Base-by-base conservation (phyloP, 2,797 vertebrate genomes). In the Silurus lanzhouensis region DNA sequence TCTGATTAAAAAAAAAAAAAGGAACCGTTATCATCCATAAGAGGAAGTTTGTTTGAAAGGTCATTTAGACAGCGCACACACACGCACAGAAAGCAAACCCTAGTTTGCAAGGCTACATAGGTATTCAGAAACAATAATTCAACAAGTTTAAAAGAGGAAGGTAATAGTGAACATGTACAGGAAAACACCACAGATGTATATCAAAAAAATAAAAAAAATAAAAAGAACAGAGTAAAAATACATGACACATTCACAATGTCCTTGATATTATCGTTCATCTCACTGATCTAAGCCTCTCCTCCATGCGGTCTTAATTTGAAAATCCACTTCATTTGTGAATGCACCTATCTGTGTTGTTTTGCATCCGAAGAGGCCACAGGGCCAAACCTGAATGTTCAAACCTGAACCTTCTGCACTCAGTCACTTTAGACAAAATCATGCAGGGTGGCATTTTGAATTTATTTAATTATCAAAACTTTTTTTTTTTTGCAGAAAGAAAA, bases 251-350 rank as follows among this genome's bases (percentile, higher is more conserved):
- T 22, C 77, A 20, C n/a, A 66, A 66, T 14, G 22, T 66, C n/a
- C 61, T 81, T 20, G 8, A 48, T 25, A 52, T 60, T 58, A 58
- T 46, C 8, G 13, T 2, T 25, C 17, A 1, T 38, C 12, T 84
- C 27, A 0, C 20, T 71, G 67, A 70, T 14, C 67, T n/a, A 71
- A 82, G 27, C 67, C 71, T 63, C 76, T 72, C 19, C 57, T 15
- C 76, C 52, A 76, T 80, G 22, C 9, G 57, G 67, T 81, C 77
- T 44, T 55, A 46, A 64, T 71, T 74, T 75, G 44, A 83, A 83
- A 75, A 64, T 22, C 71, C 82, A 75, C 71, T 75, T 83, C 38
- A 74, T 83, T 74, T 83, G 82, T 2, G 63, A 83, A 74, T 48
- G 68, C 70, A 83, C 57, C 25, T 14, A 0, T 84, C 57, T 79